A percentile compares a stretch with the other conserved stretches of the same genome.
Evolutionary conservation across 2,888 invertebrate genomes (phyloP).

Genomic region (Orchesella flavescens): DNA sequence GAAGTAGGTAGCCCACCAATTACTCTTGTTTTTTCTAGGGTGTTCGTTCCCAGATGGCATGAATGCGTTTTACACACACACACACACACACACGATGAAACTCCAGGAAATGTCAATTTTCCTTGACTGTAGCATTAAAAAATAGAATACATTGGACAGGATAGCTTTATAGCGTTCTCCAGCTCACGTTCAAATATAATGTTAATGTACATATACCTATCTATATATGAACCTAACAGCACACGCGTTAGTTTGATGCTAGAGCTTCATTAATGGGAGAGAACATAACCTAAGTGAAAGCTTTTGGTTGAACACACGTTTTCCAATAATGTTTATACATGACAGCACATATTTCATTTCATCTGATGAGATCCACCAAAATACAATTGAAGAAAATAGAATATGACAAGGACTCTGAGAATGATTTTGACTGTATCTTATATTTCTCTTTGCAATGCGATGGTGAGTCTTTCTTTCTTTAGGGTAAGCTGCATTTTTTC

Average conservation of each 20-base stretch:
- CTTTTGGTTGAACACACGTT: conserved; percentile 16
- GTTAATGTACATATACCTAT: too few relatives aligned
- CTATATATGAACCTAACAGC: too few relatives aligned
- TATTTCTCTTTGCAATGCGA: too few relatives aligned
- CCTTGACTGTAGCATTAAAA: background rate
- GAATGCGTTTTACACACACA: background rate
- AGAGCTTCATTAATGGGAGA: background rate
- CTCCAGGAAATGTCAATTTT: conserved; percentile 16
- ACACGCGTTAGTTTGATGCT: too few relatives aligned
- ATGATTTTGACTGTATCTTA: too few relatives aligned
- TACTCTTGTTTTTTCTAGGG: too few relatives aligned
- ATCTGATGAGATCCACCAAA: conserved; percentile 22
- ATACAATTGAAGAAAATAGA: background rate
- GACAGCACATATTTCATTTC: conserved; percentile 54
- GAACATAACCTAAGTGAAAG: background rate
- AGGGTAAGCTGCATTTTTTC: background rate
- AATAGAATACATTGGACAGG: too few relatives aligned
- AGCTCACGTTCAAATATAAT: too few relatives aligned
- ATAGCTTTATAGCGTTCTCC: too few relatives aligned
- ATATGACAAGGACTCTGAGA: too few relatives aligned
- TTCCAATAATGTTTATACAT: conserved; percentile 52
- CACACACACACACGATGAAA: background rate
- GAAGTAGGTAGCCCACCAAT: too few relatives aligned
- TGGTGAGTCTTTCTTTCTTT: too few relatives aligned
- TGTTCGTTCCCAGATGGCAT: background rate